phyloP scores from a whole-genome alignment of 1,140 invertebrate genomes.

The Aplysia californica region DNA sequence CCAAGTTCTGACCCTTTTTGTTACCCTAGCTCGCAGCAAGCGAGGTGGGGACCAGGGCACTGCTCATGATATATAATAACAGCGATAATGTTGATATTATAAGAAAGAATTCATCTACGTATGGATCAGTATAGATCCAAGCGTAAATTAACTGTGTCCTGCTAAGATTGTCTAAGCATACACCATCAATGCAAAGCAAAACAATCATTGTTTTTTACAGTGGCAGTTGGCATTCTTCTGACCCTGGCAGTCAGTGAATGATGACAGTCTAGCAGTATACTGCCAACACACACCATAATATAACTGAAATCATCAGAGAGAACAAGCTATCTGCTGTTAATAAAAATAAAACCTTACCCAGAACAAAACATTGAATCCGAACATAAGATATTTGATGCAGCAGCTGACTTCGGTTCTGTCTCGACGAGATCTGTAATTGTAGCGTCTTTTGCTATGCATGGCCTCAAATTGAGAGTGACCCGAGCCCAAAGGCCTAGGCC shows the following conservation, averaged over 20 bases:
- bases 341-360: constrained; percentile 80
- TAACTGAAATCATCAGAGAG: not conserved
- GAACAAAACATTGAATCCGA: constrained; percentile 96
- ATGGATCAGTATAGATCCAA: too few species aligned
- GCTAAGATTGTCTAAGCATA: not conserved
- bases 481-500: too few species aligned
- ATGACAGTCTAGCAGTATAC: not conserved
- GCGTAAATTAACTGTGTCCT: too few species aligned
- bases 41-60: too few species aligned
- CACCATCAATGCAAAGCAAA: not conserved
- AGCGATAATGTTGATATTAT: too few species aligned
- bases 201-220: not conserved
- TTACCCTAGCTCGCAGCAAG: too few species aligned
- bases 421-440: constrained; percentile 31
- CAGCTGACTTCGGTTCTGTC: constrained; percentile 86
- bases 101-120: too few species aligned
- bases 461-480: too few species aligned
- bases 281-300: not conserved
- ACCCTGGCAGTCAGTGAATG: not conserved
- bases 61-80: too few species aligned
- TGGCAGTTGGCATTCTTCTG: too few species aligned
- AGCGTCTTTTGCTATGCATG: constrained; percentile 19
- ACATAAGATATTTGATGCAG: constrained; percentile 96
- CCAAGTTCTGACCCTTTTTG: too few species aligned
- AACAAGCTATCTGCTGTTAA: not conserved